Conservation (phyloP, 2,113 vertebrate species). For the Anthoscopus minutus region DNA sequence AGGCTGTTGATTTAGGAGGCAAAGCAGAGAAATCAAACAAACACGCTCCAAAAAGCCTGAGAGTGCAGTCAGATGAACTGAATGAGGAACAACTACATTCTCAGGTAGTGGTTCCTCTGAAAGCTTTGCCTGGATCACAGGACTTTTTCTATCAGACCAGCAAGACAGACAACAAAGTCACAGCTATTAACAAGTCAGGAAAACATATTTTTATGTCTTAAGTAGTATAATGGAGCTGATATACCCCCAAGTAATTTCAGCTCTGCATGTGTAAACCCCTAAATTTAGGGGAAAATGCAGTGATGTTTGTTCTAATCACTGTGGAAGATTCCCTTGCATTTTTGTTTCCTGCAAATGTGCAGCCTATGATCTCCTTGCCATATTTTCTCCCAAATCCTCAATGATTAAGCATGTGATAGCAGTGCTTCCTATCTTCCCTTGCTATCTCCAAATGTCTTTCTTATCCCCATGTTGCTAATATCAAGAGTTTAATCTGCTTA, state of each 20-base stretch:
- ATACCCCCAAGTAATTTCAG: not conserved
- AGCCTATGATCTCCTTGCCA: not conserved
- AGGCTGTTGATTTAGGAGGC: constrained; percentile 28
- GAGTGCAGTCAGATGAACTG: not conserved
- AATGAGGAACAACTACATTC: not conserved
- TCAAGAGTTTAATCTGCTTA: not conserved
- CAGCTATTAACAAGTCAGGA: not conserved
- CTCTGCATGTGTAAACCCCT: not conserved
- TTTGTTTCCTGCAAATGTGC: not conserved
- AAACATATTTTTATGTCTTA: not conserved
- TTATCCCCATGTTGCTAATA: not conserved
- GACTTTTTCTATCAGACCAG: not conserved
- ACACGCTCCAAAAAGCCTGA: not conserved
- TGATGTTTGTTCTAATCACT: not conserved
- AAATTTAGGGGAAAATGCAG: not conserved
- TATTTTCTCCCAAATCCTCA: not conserved
- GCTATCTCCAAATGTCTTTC: not conserved
- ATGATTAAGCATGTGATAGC: not conserved
- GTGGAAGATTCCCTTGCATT: not conserved
- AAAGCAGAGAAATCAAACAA: constrained; percentile 20
- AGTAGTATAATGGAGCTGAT: not conserved
- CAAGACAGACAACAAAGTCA: not conserved
- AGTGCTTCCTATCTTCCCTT: not conserved
- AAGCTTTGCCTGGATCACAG: not conserved
- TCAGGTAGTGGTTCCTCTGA: not conserved